Base-by-base conservation (phyloP, 2,797 vertebrate species). In the Gymnodraco acuticeps region DNA sequence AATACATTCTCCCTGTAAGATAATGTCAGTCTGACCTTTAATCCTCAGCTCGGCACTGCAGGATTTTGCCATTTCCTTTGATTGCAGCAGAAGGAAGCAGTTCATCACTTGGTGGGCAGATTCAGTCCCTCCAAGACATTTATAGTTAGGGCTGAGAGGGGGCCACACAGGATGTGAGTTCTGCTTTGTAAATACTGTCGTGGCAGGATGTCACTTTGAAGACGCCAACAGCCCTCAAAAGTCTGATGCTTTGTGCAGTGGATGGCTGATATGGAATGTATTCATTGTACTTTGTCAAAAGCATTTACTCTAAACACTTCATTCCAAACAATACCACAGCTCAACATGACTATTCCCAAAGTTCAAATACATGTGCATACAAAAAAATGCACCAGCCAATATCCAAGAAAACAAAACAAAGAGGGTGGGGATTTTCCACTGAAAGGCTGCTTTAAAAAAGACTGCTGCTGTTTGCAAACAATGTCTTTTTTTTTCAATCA, bases 91-190 rank as follows among this genome's bases (percentile, higher is more conserved):
- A 66, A 87, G 87, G 89, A 90, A 88, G 77, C 70, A 45, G 64
- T 85, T 84, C 64, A 81, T 89, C 84, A 81, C 82, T 81, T 1
- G 33, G 33, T 38, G 47, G 67, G 55, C 70, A 68, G 75, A 68
- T 52, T 59, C 31, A 12, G 63, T 62, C 62, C 56, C 33, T 78
- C 55, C 19, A 50, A 70, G 71, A 77, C 82, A 67, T 89, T 83
- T 83, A 75, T 77, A 81, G 82, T 68, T 68, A 0, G 56, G 70
- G 41, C 71, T 58, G 41, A 65, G 52, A 60, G 73, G 73, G 62
- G 74, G 63, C 60, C 78, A 63, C 78, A 82, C 86, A 88, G 86
- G 86, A 90, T 80, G 87, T 83, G 66, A 69, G 76, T 71, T 66
- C 53, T 68, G 76, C 76, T 87, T 78, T 77, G 68, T 83, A 82